Evolutionary conservation across 2,113 vertebrate genomes (phyloP).

Genomic region (Pelvicachromis taeniatus): DNA sequence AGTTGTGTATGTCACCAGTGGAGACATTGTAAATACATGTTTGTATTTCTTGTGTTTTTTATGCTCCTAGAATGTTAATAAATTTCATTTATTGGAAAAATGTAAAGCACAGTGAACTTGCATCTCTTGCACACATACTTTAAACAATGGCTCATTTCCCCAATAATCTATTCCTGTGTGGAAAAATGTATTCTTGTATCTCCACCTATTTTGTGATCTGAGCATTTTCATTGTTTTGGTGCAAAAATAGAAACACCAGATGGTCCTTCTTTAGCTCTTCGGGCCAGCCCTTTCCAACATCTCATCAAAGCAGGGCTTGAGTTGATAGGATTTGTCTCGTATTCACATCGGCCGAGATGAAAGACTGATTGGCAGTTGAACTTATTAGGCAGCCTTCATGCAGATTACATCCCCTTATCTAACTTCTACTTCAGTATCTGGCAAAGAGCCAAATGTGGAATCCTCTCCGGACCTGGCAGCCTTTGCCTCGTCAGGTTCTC

Average conservation of each 20-base stretch:
- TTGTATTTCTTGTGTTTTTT: slow-evolving; percentile 49
- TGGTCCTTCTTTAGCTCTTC: neutral
- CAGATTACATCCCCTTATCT: slow-evolving; percentile 27
- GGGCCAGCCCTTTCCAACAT: slow-evolving; percentile 27
- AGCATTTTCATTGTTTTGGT: neutral
- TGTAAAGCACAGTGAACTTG: neutral
- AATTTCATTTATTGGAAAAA: slow-evolving; percentile 19
- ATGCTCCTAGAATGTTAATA: slow-evolving; percentile 45
- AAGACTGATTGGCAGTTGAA: slow-evolving; percentile 48
- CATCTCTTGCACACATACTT: neutral
- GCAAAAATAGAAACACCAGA: neutral
- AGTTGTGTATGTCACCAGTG: neutral
- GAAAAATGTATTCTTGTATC: neutral
- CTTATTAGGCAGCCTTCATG: slow-evolving; percentile 39
- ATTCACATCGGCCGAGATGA: neutral
- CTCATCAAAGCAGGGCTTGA: slow-evolving; percentile 53
- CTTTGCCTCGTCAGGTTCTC: neutral
- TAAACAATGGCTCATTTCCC: neutral
- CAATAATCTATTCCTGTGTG: neutral
- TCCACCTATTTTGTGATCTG: neutral
- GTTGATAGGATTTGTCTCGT: slow-evolving; percentile 59
- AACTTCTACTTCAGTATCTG: neutral
- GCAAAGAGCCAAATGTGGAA: neutral
- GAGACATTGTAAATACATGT: slow-evolving; percentile 60
- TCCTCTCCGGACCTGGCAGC: neutral